Conservation (phyloP, 2,797 vertebrate genomes). For the Menidia menidia region DNA sequence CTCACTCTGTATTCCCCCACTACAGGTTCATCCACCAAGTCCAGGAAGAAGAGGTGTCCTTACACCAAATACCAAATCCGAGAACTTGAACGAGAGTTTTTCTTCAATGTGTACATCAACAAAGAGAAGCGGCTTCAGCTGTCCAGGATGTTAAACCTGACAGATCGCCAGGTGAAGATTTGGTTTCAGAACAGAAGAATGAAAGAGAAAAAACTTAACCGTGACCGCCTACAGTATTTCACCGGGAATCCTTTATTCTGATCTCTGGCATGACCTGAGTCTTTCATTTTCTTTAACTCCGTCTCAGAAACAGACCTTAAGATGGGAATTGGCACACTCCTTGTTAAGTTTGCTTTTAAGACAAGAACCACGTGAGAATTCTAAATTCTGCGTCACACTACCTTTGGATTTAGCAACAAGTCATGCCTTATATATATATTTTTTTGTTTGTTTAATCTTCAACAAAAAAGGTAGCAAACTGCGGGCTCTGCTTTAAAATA, state of each 20-base stretch:
- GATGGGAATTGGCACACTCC: constrained; percentile 1
- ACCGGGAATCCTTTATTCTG: constrained; percentile 98
- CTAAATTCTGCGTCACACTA: constrained; percentile 32
- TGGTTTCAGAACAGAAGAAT: constrained; percentile 99
- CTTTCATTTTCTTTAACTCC: not conserved
- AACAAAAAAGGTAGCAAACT: constrained; percentile 44
- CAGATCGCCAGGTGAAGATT: constrained; percentile 99
- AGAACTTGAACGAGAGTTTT: constrained; percentile 99
- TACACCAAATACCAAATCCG: constrained; percentile 99
- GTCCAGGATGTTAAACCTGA: constrained; percentile 96
- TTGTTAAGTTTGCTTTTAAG: constrained; percentile 19
- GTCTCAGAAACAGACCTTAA: not conserved
- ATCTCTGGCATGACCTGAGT: constrained; percentile 47
- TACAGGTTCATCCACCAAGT: constrained; percentile 89
- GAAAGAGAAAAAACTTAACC: constrained; percentile 99
- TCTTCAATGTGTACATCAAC: constrained; percentile 99
- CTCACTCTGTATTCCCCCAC: not conserved
- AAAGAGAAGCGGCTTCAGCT: constrained; percentile 98
- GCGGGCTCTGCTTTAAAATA: constrained; percentile 46
- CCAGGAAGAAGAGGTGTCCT: constrained; percentile 97
- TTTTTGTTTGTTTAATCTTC: constrained; percentile 57
- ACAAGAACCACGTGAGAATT: constrained; percentile 28
- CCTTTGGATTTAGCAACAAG: not conserved
- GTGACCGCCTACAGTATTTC: constrained; percentile 98
- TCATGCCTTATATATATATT: constrained; percentile 69